phyloP scores from a whole-genome alignment of 1,140 invertebrate species.

The Scaptomyza montana region DNA sequence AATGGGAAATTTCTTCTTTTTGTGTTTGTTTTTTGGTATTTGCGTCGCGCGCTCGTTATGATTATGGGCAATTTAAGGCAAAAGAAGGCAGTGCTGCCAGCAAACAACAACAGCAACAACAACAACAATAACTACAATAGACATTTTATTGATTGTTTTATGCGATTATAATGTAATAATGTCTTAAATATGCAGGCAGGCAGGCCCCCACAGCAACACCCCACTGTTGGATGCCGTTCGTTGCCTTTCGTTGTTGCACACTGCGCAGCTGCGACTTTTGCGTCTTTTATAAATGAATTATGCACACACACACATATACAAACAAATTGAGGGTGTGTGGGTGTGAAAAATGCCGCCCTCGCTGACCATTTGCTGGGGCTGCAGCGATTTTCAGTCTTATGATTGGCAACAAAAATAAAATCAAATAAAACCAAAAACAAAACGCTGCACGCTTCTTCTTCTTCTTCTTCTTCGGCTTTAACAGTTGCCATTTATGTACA shows the following conservation, averaged over 20 bases:
- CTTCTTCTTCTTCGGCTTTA: neutral
- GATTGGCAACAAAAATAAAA: constrained; percentile 68
- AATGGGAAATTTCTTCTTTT: constrained; percentile 60
- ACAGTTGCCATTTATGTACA: too few species aligned
- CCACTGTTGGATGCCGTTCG: neutral
- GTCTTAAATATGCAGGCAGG: constrained; percentile 72
- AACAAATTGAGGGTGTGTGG: neutral
- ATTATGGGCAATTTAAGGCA: constrained; percentile 61
- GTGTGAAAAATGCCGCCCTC: constrained; percentile 29
- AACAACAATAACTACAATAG: constrained; percentile 28
- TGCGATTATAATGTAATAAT: constrained; percentile 83
- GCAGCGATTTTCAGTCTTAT: constrained; percentile 45
- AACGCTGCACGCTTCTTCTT: constrained; percentile 14
- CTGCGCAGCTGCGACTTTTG: constrained; percentile 74
- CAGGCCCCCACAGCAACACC: neutral
- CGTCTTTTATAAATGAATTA: constrained; percentile 54
- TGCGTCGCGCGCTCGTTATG: constrained; percentile 22
- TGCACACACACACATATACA: constrained; percentile 38
- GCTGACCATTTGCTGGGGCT: constrained; percentile 45
- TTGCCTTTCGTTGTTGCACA: constrained; percentile 28
- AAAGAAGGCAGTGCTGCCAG: neutral
- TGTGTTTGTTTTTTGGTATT: too few species aligned
- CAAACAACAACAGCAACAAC: constrained; percentile 7
- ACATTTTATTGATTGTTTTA: constrained; percentile 83
- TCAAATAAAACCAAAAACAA: neutral